Percentiles rank a stretch among this genome's conserved stretches.
phyloP scores from a whole-genome alignment of 2,797 vertebrate species.

The Macropus fuliginosus region DNA sequence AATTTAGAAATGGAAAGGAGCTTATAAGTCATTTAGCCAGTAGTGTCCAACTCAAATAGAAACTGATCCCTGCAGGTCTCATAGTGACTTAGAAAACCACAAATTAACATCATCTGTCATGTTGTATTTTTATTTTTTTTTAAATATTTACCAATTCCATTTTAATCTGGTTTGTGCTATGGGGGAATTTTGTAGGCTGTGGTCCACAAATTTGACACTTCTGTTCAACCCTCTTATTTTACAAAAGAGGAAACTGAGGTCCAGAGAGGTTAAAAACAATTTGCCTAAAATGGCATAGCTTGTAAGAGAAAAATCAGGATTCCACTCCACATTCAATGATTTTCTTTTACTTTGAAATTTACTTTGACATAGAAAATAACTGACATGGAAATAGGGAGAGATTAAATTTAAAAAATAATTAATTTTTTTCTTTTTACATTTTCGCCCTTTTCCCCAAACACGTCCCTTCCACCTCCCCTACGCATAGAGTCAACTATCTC shows the following conservation, averaged over 20 bases:
- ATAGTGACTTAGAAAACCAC: background rate
- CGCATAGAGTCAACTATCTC: background rate
- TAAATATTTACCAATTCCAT: too few relatives aligned
- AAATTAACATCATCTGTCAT: background rate
- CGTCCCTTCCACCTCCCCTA: background rate
- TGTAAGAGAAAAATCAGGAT: background rate
- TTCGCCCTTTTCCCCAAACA: background rate
- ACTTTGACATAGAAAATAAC: background rate
- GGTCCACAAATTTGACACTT: background rate
- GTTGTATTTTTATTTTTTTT: too few relatives aligned
- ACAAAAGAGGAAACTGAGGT: background rate
- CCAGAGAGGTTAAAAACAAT: background rate
- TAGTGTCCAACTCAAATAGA: background rate
- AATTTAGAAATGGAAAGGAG: background rate
- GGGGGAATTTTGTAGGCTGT: background rate
- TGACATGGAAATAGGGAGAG: background rate
- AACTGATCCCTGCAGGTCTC: background rate
- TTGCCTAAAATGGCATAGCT: background rate
- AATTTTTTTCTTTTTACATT: background rate
- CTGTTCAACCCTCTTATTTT: background rate
- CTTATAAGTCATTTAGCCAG: background rate
- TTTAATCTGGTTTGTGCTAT: too few relatives aligned
- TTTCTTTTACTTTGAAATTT: background rate
- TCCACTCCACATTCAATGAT: background rate
- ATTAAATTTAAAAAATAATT: background rate